Evolutionary conservation across 2,797 vertebrate genomes (phyloP), one percentile per base, ranked within the genome.

Genomic region (Myotis myotis): DNA sequence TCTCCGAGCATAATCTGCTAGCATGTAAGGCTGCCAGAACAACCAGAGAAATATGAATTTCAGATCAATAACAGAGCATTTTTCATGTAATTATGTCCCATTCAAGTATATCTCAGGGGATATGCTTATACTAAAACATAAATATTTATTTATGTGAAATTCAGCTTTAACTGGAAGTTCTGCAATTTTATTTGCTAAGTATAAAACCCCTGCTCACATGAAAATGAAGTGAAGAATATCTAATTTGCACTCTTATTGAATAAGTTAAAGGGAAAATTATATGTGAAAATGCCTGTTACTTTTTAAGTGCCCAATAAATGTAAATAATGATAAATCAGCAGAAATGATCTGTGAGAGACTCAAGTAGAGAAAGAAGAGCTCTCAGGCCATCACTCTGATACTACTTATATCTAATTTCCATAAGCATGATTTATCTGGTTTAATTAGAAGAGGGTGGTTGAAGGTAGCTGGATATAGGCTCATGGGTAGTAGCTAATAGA

Each of bases 281-380:
- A 71, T 51, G 25, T 78, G n/a, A 89, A 96, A 95, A 87, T 76
- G 23, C 33, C 22, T 91, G 13, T 66, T 87, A 84, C 25, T 28
- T 90, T 92, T 68, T 81, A 91, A 96, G 33, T 85, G 25, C 8
- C 87, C 36, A 41, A 57, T 64, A 94, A 75, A 70, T 53, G 19
- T 62, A 86, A 70, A 84, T 12, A 87, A 87, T 51, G 80, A 75
- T 82, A 92, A 80, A 12, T 71, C 12, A 22, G 13, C 71, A 93
- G 78, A 92, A 55, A 84, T 76, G 20, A 75, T 66, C 75, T 92
- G 64, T 64, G 53, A 90, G 49, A 90, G 60, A 62, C n/a, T 84
- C 78, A 91, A 74, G 44, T 68, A 49, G 12, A 94, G 30, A 89
- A 30, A 81, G 15, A 81, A 13, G 3, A 53, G 17, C 20, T 90